These are phyloP conservation scores for Metopia argyrocephala DNA, from an alignment of 2,888 invertebrate genomes.

Conservation along the genomic window DNA sequence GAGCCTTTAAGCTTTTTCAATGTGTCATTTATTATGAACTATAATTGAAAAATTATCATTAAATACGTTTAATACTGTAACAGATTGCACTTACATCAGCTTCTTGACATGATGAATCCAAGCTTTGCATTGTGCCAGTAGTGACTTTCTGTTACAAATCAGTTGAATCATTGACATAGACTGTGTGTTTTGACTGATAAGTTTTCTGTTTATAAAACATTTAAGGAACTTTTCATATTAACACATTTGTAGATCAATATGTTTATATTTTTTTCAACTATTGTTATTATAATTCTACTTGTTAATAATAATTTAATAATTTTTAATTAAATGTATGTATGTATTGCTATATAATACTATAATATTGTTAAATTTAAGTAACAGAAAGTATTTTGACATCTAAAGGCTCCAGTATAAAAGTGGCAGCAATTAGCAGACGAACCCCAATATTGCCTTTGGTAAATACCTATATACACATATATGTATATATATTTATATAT, in stretches of 20 bases:
- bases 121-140: slow-evolving; percentile 82
- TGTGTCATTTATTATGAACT: slow-evolving; percentile 79
- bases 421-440: slow-evolving; percentile 23
- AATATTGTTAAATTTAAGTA: slow-evolving; percentile 30
- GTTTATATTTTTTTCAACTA: too few species aligned
- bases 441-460: slow-evolving; percentile 40
- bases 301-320: too few species aligned
- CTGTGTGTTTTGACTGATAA: slow-evolving; percentile 22
- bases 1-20: slow-evolving; percentile 77
- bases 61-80: background rate
- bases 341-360: slow-evolving; percentile 27
- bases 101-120: slow-evolving; percentile 84
- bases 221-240: slow-evolving; percentile 46
- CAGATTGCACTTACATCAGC: slow-evolving; percentile 80
- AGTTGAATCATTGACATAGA: slow-evolving; percentile 70
- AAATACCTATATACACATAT: slow-evolving; percentile 36
- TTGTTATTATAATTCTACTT: slow-evolving; percentile 27
- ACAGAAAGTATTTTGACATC: slow-evolving; percentile 32
- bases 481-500: background rate
- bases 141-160: slow-evolving; percentile 70
- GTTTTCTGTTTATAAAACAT: slow-evolving; percentile 30
- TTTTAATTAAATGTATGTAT: background rate
- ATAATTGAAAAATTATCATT: slow-evolving; percentile 26
- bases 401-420: slow-evolving; percentile 30
- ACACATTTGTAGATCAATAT: background rate